Evolutionary conservation across 2,113 vertebrate genomes (phyloP), one percentile per base, ranked within the genome.

Genomic region (Acrocephalus arundinaceus): DNA sequence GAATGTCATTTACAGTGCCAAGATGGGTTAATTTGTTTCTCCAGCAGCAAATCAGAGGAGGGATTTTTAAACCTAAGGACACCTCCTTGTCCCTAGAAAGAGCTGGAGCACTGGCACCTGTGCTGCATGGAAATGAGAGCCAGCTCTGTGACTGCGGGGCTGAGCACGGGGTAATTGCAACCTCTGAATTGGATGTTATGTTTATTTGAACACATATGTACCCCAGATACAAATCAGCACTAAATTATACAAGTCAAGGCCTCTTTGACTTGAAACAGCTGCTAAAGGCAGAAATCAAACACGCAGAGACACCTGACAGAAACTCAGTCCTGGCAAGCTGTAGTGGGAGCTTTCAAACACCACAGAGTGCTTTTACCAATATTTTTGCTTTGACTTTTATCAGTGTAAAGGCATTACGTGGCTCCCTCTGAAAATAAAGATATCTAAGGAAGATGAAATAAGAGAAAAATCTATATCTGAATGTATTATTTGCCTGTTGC

Each of bases 381-480:
- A 65, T 46, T 85, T 79, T 77, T 37, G 27, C 67, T 70, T 72
- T 65, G 51, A 71, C 76, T 94, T 97, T 79, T 65, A 61, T 71
- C 46, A 66, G 45, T 18, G 28, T n/a, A 76, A 77, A 91, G 52
- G 49, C 45, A 73, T 82, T 80, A 70, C 35, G 9, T 9, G 30
- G 66, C 80, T 90, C 63, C 24, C 39, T 84, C 76, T 81, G 89
- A 93, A 95, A 94, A 94, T 28, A 63, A 73, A 88, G 59, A 35
- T 59, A 71, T 48, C 76, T 58, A 45, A 80, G 46, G n/a, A 80
- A 83, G 72, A 90, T 83, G 41, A 96, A 96, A 83, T 67, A 81
- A 72, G 46, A 83, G 55, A 49, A 92, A 94, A 95, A 92, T 85
- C 59, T 46, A 76, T 68, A 93, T 39, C 43, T 90, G 94, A 83